Conservation (phyloP, 2,113 vertebrate genomes). For the Crocuta crocuta region DNA sequence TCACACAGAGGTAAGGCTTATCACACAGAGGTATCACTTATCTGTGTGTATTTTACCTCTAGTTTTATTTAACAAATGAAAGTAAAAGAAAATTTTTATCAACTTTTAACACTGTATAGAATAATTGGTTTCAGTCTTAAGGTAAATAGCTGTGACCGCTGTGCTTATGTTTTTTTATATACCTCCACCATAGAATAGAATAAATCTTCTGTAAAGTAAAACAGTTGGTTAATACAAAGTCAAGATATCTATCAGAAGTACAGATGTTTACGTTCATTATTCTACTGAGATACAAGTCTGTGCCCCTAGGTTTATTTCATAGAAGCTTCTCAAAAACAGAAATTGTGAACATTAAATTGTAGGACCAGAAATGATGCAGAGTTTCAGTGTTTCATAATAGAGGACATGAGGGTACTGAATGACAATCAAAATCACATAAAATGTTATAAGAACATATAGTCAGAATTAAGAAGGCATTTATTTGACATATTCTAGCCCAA, state of each 20-base stretch:
- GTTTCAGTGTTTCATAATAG: background rate
- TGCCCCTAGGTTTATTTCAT: background rate
- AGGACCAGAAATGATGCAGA: background rate
- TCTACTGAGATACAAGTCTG: background rate
- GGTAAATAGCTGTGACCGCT: background rate
- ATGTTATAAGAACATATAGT: background rate
- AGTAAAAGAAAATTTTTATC: constrained; percentile 22
- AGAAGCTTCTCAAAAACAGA: background rate
- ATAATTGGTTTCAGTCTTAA: background rate
- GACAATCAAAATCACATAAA: background rate
- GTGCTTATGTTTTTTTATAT: background rate
- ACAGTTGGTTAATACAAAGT: background rate
- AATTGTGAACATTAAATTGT: background rate
- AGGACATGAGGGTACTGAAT: background rate
- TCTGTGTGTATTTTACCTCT: background rate
- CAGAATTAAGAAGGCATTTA: background rate
- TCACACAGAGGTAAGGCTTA: background rate
- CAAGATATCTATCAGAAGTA: background rate
- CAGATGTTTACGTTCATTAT: background rate
- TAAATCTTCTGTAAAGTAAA: background rate
- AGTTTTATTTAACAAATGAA: background rate
- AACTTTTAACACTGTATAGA: background rate
- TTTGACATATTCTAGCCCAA: background rate
- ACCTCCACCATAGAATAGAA: background rate
- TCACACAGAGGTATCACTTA: background rate